Percentiles rank a stretch among this genome's conserved stretches.
Conservation (phyloP, 2,888 invertebrate genomes). For the Drosophila diplacantha region DNA sequence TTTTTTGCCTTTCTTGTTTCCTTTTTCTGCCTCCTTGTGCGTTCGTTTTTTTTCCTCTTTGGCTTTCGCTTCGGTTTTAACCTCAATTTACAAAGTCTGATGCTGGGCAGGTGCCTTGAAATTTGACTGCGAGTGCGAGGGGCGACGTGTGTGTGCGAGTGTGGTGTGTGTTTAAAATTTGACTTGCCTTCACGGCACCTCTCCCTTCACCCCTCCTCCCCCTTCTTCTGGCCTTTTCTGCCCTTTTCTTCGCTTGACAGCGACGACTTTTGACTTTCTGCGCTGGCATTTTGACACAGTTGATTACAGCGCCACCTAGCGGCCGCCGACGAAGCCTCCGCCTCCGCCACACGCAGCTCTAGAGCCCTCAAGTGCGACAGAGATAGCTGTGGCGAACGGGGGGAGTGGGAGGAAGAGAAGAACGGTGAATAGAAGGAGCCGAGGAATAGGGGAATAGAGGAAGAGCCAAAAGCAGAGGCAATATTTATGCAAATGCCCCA, state of each 20-base stretch:
- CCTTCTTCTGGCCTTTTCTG: slow-evolving; percentile 37
- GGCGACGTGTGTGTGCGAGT: slow-evolving; percentile 12
- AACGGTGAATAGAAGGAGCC: neutral
- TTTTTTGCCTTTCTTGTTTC: slow-evolving; percentile 31
- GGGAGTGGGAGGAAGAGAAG: neutral
- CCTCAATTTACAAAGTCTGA: slow-evolving; percentile 65
- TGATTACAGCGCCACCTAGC: slow-evolving; percentile 71
- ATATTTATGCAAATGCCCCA: slow-evolving; percentile 69
- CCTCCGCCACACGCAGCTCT: slow-evolving; percentile 20
- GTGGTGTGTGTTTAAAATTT: slow-evolving; percentile 45
- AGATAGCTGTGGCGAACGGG: slow-evolving; percentile 21
- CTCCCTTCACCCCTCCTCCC: slow-evolving; percentile 7
- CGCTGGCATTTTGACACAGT: slow-evolving; percentile 69
- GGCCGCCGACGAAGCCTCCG: slow-evolving; percentile 49
- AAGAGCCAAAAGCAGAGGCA: slow-evolving; percentile 35
- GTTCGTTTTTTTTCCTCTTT: slow-evolving; percentile 33
- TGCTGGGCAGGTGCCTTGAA: slow-evolving; percentile 65
- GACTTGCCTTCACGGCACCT: slow-evolving; percentile 43
- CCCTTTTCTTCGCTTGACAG: slow-evolving; percentile 50
- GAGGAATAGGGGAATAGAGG: neutral
- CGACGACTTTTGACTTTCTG: slow-evolving; percentile 64
- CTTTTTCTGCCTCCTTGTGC: slow-evolving; percentile 22
- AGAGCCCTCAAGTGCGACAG: slow-evolving; percentile 14
- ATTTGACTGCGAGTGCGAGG: slow-evolving; percentile 36
- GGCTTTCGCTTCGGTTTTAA: slow-evolving; percentile 56